Evolutionary conservation across 2,888 invertebrate species (phyloP), one percentile per base, ranked within the genome.

Genomic region (Drosophila barbarae): DNA sequence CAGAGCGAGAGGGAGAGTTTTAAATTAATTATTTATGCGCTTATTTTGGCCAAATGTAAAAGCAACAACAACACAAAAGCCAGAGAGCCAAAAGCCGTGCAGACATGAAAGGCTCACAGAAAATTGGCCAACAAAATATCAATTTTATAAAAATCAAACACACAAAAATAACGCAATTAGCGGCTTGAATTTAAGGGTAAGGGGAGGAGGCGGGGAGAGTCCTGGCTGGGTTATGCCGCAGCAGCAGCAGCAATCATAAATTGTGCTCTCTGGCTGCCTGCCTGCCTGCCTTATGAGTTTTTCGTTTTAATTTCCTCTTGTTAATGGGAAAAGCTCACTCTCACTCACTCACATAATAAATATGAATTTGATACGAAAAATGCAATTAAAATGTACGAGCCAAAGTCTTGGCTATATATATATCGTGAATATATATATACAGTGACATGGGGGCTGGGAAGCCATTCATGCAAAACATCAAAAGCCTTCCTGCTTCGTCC

Each of bases 381-480:
- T 80, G 79, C 84, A 79, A 79, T 79, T 79, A 79, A 79, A 85
- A 79, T 76, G 84, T 76, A 77, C 74, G 71, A 64, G 10, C n/a
- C 5, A 42, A 18, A 47, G 46, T 47, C 46, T 47, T 47, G 46
- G 30, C 46, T 46, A 13, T 18, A 18, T 23, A 28, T 18, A 18
- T 12, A 30, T 10, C 30, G 2, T 42, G 0, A n/a, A n/a, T 41
- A 21, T 41, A 7, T 41, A 7, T 28, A 6, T 8, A 28, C 10
- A 55, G 34, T 34, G 46, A 47, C 46, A 47, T 47, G 46, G 34
- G 9, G 9, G 36, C 46, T 13, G 10, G 54, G 42, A 58, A 59
- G 42, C 70, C 76, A 72, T 72, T 81, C 86, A 79, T 73, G 85
- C 79, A 77, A 80, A 85, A 79, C 84, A 83, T 79, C 79, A 79